A percentile compares a stretch with the other conserved stretches of the same genome.
Evolutionary conservation across 1,140 invertebrate species (phyloP).

Genomic region (Drosophila athabasca): DNA sequence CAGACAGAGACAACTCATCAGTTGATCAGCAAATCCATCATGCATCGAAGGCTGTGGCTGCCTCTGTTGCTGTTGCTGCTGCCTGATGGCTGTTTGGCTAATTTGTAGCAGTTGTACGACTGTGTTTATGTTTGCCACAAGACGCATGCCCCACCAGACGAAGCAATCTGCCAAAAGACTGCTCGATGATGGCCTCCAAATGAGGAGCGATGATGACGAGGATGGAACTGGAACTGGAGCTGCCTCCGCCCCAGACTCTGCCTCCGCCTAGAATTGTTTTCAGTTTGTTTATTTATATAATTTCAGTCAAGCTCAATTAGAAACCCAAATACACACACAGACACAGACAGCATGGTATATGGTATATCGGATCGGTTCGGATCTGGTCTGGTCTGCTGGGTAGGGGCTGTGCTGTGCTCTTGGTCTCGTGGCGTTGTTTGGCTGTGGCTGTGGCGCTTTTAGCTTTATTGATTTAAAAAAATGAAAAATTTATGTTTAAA

Average conservation of each 20-base stretch:
- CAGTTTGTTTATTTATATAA: conserved; percentile 78
- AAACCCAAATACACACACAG: conserved; percentile 49
- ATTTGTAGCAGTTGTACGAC: conserved; percentile 55
- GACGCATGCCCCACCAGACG: conserved; percentile 24
- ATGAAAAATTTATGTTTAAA: conserved; percentile 83
- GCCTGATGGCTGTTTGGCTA: conserved; percentile 56
- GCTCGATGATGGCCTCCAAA: conserved; percentile 37
- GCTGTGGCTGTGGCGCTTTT: conserved; percentile 54
- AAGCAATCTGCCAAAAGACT: conserved; percentile 18
- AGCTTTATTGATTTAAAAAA: conserved; percentile 82
- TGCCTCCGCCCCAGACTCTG: no score
- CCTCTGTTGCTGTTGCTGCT: conserved; percentile 1
- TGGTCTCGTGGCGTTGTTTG: conserved; percentile 73
- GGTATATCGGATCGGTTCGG: no score
- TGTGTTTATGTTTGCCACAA: conserved; percentile 67
- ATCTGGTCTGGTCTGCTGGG: no score
- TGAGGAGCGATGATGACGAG: conserved; percentile 34
- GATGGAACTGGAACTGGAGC: conserved; percentile 13
- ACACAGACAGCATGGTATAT: neutral
- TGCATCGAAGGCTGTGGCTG: conserved; percentile 11
- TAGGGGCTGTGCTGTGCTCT: conserved; percentile 12
- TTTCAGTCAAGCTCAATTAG: conserved; percentile 81
- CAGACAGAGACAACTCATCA: conserved; percentile 36
- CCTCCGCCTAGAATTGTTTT: conserved; percentile 12
- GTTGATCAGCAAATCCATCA: conserved; percentile 58